These are phyloP conservation scores for Phrynocephalus vlangalii DNA, from an alignment of 2,797 vertebrate genomes.

Conservation along the genomic window DNA sequence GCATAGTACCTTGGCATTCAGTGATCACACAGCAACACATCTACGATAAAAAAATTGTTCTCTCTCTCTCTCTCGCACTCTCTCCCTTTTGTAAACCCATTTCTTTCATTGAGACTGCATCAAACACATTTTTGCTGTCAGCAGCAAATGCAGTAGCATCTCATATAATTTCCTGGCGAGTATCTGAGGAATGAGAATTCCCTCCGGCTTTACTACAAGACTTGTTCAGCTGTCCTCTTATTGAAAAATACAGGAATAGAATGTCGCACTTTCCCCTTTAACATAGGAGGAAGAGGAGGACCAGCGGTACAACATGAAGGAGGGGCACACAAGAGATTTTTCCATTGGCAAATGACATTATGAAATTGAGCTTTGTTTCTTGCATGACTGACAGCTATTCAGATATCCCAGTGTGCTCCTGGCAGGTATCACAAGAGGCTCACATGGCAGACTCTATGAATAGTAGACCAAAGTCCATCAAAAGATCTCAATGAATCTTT, in stretches of 20 bases:
- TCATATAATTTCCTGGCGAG: not conserved
- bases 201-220: not conserved
- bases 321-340: not conserved
- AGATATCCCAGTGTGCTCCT: not conserved
- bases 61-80: no score
- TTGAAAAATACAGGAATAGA: not conserved
- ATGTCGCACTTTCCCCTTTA: not conserved
- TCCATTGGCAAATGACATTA: not conserved
- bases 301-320: not conserved
- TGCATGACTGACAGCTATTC: not conserved
- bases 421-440: not conserved
- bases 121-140: not conserved
- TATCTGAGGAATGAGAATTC: not conserved
- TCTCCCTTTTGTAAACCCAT: no score
- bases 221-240: not conserved
- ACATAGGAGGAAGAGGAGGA: not conserved
- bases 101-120: not conserved
- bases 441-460: not conserved
- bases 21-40: not conserved
- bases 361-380: not conserved
- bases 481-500: not conserved
- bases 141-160: not conserved
- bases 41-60: no score
- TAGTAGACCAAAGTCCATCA: not conserved
- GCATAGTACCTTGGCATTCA: not conserved